Base-by-base conservation (phyloP, 53 echinoderm and acorn worm species). In the Holothuria scabra region DNA sequence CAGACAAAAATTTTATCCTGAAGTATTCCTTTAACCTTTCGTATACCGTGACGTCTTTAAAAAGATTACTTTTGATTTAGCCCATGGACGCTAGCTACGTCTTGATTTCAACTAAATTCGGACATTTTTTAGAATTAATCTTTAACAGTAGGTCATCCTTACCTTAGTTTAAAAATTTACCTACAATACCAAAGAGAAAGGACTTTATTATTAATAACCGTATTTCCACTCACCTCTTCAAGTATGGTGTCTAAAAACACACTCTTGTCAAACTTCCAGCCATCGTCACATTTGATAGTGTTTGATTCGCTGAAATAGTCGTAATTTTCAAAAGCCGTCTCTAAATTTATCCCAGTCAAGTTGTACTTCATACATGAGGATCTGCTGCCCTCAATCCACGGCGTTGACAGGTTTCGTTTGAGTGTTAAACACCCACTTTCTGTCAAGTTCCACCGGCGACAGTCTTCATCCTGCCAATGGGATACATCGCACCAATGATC, bases 201-300 rank as follows among this genome's bases (percentile, higher is more conserved):
- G 52, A 52, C 0, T 16, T 16, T 52, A 16, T 10, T 41, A 16
- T 2, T 16, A 52, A 8, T 3, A 1, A 52, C 18, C 14, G 18
- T 0, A 52, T 52, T 52, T 44, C 8, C 24, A 46, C 72, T 72
- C 37, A 44, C 72, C 48, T 72, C 72, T 48, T 72, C 72, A 21
- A 30, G 32, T 11, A 72, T 72, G 25, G 72, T 72, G 46, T 48
- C 48, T 44, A 25, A 28, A n/a, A 44, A 72, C 10, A 72, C n/a
- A 44, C 72, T 72, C 26, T 21, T 72, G 26, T 72, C 72, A 10
- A 72, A 72, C 72, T 46, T 48, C 72, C 72, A 72, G 4, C 72
- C 72, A 35, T 72, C 72, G 72, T 72, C 72, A 26, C 72, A 72
- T 8, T 33, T 72, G 72, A 41, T 72, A 16, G 48, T 33, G 14